Percentiles rank a stretch among this genome's conserved stretches.
These are phyloP conservation scores for Cyclopterus lumpus DNA, from an alignment of 2,797 vertebrate genomes.

Conservation along the genomic window DNA sequence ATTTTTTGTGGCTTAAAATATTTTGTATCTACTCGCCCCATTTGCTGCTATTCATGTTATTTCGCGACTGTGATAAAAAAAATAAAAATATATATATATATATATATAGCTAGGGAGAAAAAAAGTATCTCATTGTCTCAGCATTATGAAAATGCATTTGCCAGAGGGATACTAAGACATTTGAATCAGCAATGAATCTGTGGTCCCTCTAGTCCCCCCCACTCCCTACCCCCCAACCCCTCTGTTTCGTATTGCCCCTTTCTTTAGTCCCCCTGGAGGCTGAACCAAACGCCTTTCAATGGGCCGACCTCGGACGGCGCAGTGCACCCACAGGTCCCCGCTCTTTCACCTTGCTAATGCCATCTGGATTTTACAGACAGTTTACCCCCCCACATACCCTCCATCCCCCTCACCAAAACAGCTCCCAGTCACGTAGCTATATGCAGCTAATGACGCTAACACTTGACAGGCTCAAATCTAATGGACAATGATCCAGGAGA, in stretches of 20 bases:
- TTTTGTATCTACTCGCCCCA: slow-evolving; percentile 10
- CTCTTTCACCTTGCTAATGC: slow-evolving; percentile 69
- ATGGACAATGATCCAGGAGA: slow-evolving; percentile 17
- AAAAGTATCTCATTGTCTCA: slow-evolving; percentile 72
- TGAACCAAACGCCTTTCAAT: slow-evolving; percentile 74
- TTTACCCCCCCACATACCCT: slow-evolving; percentile 22
- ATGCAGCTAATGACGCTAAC: slow-evolving; percentile 41
- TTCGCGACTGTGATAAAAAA: slow-evolving; percentile 40
- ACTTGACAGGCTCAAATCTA: slow-evolving; percentile 33
- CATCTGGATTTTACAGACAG: slow-evolving; percentile 50
- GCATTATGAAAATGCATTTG: slow-evolving; percentile 80
- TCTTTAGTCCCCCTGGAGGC: slow-evolving; percentile 57
- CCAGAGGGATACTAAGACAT: slow-evolving; percentile 74
- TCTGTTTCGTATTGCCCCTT: slow-evolving; percentile 34
- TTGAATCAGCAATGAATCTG: slow-evolving; percentile 79
- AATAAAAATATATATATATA: no score
- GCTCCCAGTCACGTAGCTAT: slow-evolving; percentile 45
- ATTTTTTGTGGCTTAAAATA: slow-evolving; percentile 7
- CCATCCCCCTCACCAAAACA: slow-evolving; percentile 1
- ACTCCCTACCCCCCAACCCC: background rate
- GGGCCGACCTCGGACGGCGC: slow-evolving; percentile 51
- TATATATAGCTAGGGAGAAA: slow-evolving; percentile 18
- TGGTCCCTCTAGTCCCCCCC: slow-evolving; percentile 48
- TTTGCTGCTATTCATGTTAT: slow-evolving; percentile 41
- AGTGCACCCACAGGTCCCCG: slow-evolving; percentile 60